phyloP scores from a whole-genome alignment of 2,113 vertebrate genomes.

The Nannobrachium achirus region DNA sequence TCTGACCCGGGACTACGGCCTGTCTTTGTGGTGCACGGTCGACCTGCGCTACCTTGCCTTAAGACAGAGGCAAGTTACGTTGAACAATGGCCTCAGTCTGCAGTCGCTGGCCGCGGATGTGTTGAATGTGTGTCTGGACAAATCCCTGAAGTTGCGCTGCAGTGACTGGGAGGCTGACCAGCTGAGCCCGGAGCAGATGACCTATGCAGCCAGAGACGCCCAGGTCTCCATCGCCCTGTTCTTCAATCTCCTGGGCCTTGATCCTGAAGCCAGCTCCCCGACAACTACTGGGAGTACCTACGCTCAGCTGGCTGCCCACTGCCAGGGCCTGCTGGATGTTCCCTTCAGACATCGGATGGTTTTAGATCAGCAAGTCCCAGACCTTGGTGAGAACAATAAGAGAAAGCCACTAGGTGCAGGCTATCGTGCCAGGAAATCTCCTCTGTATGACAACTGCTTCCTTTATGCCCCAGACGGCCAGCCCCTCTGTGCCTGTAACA shows the following conservation, averaged over 20 bases:
- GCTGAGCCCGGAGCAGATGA: conserved; percentile 88
- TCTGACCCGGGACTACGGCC: conserved; percentile 85
- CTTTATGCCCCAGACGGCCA: conserved; percentile 95
- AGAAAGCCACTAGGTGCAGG: conserved; percentile 91
- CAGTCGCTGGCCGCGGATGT: conserved; percentile 91
- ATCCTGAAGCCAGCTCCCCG: conserved; percentile 54
- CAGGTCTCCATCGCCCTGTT: conserved; percentile 94
- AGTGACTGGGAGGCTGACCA: conserved; percentile 95
- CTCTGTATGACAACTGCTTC: conserved; percentile 98
- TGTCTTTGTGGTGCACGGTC: conserved; percentile 84
- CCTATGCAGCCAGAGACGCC: conserved; percentile 92
- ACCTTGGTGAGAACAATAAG: conserved; percentile 88
- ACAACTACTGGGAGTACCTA: conserved; percentile 63
- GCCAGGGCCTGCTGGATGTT: conserved; percentile 88
- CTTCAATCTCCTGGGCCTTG: conserved; percentile 84
- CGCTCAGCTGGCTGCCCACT: conserved; percentile 78
- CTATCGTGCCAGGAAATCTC: conserved; percentile 94
- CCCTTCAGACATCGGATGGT: conserved; percentile 84
- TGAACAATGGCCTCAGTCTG: conserved; percentile 89
- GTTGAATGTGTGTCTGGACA: conserved; percentile 89
- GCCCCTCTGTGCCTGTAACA: conserved; percentile 96
- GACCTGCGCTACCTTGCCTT: conserved; percentile 91
- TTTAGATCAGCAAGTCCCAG: conserved; percentile 83
- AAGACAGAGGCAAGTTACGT: conserved; percentile 80
- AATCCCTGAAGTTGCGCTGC: conserved; percentile 90